Base-by-base conservation (phyloP, 1,140 invertebrate genomes). In the Papilio dardanus region DNA sequence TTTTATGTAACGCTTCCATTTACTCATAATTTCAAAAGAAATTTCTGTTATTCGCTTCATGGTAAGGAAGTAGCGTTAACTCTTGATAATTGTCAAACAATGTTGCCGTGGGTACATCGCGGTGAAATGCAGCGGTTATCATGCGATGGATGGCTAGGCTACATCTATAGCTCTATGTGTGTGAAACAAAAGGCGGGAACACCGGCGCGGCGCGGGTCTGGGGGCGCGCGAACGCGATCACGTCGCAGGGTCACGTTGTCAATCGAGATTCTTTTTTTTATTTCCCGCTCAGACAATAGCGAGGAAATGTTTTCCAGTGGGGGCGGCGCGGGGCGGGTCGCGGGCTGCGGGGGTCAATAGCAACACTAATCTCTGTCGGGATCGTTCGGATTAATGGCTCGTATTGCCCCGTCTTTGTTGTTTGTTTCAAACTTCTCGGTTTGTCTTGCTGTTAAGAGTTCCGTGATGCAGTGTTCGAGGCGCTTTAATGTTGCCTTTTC, bases 301-400 rank as follows among this genome's bases (percentile, higher is more conserved):
- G 86, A 86, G 86, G 87, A 91, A 92, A 91, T 88, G 84, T 89
- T 91, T 86, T 87, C 77, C 84, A 87, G 87, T 84, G 84, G 84
- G 83, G 84, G 83, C 80, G 81, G 81, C 77, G 76, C 71, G 85
- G 31, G 82, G 42, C 42, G 42, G 50, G 75, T 74, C 75, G 76
- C 71, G 80, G 82, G 81, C 79, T 76, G 76, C 73, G 85, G 31
- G 82, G 84, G 83, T 90, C 86, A 88, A 88, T 83, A 85, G 82
- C 83, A 84, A 85, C 85, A 86, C 87, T 92, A 92, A 91, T 92
- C 88, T 92, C 83, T 86, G 84, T 80, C 83, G 81, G 84, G 85
- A 88, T 90, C 88, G 88, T 88, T 86, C 83, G 88, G 88, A 90
- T 90, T 90, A 92, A 92, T 92, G 86, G 88, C 83, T 92, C 88